Evolutionary conservation across 2,888 invertebrate species (phyloP), one percentile per base, ranked within the genome.

Genomic region (Drosophila imparisetae): DNA sequence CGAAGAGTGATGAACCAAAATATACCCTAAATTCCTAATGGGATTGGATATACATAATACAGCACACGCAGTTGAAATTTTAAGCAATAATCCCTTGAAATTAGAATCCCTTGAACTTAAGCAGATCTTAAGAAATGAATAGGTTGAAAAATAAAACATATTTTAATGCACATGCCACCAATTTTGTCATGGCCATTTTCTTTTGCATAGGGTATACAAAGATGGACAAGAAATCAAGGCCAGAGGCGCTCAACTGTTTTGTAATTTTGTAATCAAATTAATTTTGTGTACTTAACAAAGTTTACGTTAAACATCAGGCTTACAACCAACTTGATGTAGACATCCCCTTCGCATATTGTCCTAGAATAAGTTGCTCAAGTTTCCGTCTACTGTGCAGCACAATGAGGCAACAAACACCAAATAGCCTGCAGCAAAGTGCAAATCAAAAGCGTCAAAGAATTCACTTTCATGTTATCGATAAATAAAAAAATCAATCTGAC

Each of bases 261-360:
- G 63, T 70, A 83, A 89, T 61, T 80, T 80, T 71, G 75, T 81
- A 78, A 85, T 81, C 76, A 89, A 85, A 84, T 86, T 86, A 86
- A 76, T 76, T 63, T 80, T 88, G 84, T 88, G 84, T 88, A 81
- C 80, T 81, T 85, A 77, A 77, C 74, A 71, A 82, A 80, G 71
- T 78, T 79, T 72, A 49, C 66, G 58, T 29, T 30, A 36, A 62
- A 62, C 48, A 36, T 61, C 50, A 66, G 50, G 49, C 58, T 72
- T 29, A 72, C 77, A 62, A 49, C 60, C 48, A 73, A 65, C 49
- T 73, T 73, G 4, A 72, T 58, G 78, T 32, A 36, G 11, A 4
- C 27, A 15, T 38, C 21, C 29, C 15, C 11, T 30, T 24, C 42
- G 34, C 49, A 34, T n/a, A 24, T 53, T 21, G 21, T 24, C 8